Conservation (phyloP, 2,113 vertebrate genomes). For the Sterna hirundo region DNA sequence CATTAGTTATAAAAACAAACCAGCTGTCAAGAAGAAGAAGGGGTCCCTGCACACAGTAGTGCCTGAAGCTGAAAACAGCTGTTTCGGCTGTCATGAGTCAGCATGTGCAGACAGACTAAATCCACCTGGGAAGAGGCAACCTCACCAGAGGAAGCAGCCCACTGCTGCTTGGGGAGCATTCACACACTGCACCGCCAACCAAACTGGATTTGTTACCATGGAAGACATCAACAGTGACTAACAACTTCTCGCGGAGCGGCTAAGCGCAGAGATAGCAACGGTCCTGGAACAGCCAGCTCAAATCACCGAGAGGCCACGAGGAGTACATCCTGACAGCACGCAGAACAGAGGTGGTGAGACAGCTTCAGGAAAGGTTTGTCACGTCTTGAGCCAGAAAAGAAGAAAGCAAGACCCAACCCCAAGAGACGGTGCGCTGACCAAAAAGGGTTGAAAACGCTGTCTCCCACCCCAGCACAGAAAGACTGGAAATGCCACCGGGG, state of each 20-base stretch:
- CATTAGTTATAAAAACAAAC: slow-evolving; percentile 67
- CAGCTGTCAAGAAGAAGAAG: slow-evolving; percentile 67
- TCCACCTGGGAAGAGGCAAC: slow-evolving; percentile 68
- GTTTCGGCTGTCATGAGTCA: slow-evolving; percentile 67
- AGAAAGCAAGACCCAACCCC: not conserved
- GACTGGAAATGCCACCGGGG: not conserved
- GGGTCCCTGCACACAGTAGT: slow-evolving; percentile 67
- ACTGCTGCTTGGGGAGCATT: slow-evolving; percentile 40
- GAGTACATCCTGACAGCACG: slow-evolving; percentile 5
- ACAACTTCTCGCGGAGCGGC: slow-evolving; percentile 20
- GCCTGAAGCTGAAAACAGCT: slow-evolving; percentile 70
- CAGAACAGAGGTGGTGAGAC: not conserved
- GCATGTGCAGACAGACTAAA: slow-evolving; percentile 68
- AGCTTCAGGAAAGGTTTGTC: not conserved
- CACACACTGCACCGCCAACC: slow-evolving; percentile 1
- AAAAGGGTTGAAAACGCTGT: not conserved
- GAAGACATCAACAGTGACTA: slow-evolving; percentile 60
- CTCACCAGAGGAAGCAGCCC: slow-evolving; percentile 61
- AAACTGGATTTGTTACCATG: slow-evolving; percentile 60
- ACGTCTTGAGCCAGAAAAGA: not conserved
- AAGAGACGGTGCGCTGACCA: not conserved
- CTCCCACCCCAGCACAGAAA: not conserved
- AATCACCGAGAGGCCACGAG: not conserved
- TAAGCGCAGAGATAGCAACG: slow-evolving; percentile 29
- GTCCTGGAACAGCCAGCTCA: slow-evolving; percentile 14